Base-by-base conservation (phyloP, 2,113 vertebrate species). In the Rousettus leschenaultii region DNA sequence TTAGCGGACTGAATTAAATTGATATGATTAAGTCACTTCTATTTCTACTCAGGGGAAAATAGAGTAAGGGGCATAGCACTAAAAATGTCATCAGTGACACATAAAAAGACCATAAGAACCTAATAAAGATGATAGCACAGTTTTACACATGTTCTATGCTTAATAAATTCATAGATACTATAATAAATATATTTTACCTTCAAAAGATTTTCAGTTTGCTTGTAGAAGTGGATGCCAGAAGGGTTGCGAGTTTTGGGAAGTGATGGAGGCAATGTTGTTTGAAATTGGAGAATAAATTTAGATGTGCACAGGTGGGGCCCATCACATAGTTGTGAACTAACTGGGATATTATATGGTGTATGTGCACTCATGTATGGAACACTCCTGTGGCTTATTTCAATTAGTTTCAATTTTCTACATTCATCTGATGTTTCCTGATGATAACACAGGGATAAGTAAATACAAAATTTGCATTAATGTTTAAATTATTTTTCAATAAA, bases 321-420 rank as follows among this genome's bases (percentile, higher is more conserved):
- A 33, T 5, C 26, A 11, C 3, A 19, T 1, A 35, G 14, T 38
- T 89, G 12, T 19, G 12, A 80, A 73, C 18, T 48, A 65, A 82
- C 18, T 22, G 2, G 28, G 63, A 35, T 38, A 8, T 4, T 30
- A 12, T 21, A 2, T 48, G n/a, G n/a, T 53, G 8, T 7, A 10
- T 13, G 30, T 16, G 24, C 13, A 0, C 0, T 0, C 22, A 4
- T 24, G 16, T 16, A 21, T 28, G 21, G n/a, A 4, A 1, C 26
- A 65, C 70, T 70, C 7, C 7, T 6, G 0, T 61, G 51, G 26
- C 33, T 86, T 30, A 33, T 4, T 75, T 26, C 65, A 53, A 11
- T 8, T 12, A 1, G 7, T 10, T 40, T 94, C 15, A 63, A 6
- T 68, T 83, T 89, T 66, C 12, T 71, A 5, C 19, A 7, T 82